Evolutionary conservation across 1,140 invertebrate species (phyloP), one percentile per base, ranked within the genome.

Genomic region (Neodiprion virginianus): DNA sequence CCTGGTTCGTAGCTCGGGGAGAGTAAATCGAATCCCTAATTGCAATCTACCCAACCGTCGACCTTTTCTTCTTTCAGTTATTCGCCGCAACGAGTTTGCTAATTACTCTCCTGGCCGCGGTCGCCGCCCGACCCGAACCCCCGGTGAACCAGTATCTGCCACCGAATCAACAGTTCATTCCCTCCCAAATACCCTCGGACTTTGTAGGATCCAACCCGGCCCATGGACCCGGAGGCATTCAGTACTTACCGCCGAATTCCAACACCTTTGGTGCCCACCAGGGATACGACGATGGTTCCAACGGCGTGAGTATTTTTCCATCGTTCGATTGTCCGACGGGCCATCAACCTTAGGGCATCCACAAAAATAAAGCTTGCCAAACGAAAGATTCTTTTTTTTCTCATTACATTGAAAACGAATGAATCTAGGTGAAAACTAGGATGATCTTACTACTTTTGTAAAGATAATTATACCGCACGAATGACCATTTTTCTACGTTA

Each of bases 141-240:
- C 84, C 85, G 49, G 87, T 89, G 72, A 89, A 86, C 74, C 88
- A 90, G 76, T 91, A 91, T 79, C 85, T 91, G 70, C 90, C 90
- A 1, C 87, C 89, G 72, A 90, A 90, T 83, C 85, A 79, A 79
- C 85, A 68, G 53, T 87, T 86, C 72, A 82, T 84, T 47, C 72
- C 80, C 40, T 80, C 80, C 69, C 65, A 71, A 50, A 72, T 40
- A 74, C 73, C 69, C 75, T 76, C 71, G 69, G 69, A 23, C 70
- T 67, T 70, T 70, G 69, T 66, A n/a, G 50, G 65, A n/a, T n/a
- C 17, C 14, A 73, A 78, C 8, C 75, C 71, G 65, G 77, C 78
- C 61, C 73, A 73, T 47, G 69, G 74, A 83, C 82, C 84, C 53
- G 89, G 89, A 72, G 88, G 85, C 76, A 89, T 85, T 78, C 88